Evolutionary conservation across 2,113 vertebrate species (phyloP).

Genomic region (Mungos mungo): DNA sequence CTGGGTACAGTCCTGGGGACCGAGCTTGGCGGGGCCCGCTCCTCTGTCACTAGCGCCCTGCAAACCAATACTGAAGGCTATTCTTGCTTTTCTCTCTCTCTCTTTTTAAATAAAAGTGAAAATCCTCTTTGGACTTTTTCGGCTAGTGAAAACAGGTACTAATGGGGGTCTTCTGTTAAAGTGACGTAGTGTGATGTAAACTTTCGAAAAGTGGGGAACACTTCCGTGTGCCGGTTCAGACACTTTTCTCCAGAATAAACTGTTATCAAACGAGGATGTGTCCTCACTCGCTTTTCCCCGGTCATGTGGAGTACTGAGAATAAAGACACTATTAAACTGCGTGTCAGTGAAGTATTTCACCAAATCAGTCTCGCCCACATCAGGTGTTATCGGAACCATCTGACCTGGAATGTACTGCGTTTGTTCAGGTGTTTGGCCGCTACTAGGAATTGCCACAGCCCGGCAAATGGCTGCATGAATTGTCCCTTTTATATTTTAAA

Average conservation of each 20-base stretch:
- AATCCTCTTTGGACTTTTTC: neutral
- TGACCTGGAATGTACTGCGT: neutral
- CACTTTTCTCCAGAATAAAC: neutral
- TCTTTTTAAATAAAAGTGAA: neutral
- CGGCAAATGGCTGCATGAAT: neutral
- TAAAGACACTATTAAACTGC: neutral
- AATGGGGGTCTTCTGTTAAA: neutral
- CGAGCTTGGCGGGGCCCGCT: neutral
- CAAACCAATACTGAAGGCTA: neutral
- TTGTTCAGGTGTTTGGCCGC: slow-evolving; percentile 47
- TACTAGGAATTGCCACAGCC: slow-evolving; percentile 4
- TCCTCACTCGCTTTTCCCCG: neutral
- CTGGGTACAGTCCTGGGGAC: neutral
- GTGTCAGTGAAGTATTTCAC: slow-evolving; percentile 19
- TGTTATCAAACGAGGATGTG: slow-evolving; percentile 14
- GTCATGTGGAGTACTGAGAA: neutral
- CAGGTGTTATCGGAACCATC: slow-evolving; percentile 26
- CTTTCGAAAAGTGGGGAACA: neutral
- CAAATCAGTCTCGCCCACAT: neutral
- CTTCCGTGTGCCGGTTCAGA: neutral
- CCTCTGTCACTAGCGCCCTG: neutral
- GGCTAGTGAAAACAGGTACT: neutral
- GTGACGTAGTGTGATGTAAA: neutral
- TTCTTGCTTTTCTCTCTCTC: neutral
- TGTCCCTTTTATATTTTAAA: neutral